phyloP scores from a whole-genome alignment of 2,888 invertebrate species.

The Pharmacophagus antenor region DNA sequence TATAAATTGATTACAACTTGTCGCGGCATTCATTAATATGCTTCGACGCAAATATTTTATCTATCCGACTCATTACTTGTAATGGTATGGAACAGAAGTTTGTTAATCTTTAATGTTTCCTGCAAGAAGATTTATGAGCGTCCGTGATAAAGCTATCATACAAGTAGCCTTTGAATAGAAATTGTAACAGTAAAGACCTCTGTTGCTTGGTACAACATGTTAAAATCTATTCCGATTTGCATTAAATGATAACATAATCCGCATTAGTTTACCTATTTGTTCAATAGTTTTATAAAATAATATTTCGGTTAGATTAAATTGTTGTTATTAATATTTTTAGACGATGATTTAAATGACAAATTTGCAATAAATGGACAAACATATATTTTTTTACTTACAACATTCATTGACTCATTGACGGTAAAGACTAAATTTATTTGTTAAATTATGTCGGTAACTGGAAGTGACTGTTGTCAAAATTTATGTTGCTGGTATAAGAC shows the following conservation, averaged over 20 bases:
- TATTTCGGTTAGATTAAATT: no score
- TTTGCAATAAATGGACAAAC: no score
- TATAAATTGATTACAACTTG: conserved; percentile 78
- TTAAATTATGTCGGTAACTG: no score
- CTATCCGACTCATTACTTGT: conserved; percentile 61
- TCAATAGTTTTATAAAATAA: background rate
- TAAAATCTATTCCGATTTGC: background rate
- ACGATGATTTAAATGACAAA: no score
- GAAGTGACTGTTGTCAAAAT: no score
- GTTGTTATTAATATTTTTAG: no score
- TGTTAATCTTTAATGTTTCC: conserved; percentile 46
- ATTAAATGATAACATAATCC: background rate
- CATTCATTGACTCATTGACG: no score
- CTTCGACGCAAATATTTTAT: conserved; percentile 67
- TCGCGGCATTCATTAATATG: conserved; percentile 72
- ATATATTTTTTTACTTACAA: no score
- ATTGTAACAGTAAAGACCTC: conserved; percentile 19
- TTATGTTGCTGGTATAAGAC: no score
- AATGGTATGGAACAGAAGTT: conserved; percentile 57
- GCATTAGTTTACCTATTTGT: background rate
- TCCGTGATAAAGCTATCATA: conserved; percentile 29
- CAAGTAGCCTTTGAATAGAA: conserved; percentile 32
- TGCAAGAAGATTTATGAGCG: conserved; percentile 44
- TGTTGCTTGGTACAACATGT: conserved; percentile 4
- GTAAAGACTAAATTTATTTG: no score